Evolutionary conservation across 2,888 invertebrate genomes (phyloP).

Genomic region (Meloe dianella): DNA sequence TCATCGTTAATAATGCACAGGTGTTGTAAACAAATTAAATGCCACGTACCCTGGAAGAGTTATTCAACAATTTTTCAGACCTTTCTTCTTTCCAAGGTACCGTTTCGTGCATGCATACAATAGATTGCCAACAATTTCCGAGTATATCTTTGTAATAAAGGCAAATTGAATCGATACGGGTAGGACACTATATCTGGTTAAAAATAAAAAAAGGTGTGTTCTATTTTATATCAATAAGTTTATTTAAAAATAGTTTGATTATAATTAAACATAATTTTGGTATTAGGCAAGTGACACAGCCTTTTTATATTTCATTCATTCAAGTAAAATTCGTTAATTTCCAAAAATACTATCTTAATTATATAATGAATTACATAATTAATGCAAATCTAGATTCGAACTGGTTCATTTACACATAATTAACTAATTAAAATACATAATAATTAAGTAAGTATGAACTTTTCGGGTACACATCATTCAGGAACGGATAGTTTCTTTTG

Average conservation of each 20-base stretch:
- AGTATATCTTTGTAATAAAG: no score
- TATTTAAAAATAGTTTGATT: constrained; percentile 1
- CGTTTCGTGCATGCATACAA: no score
- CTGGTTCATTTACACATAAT: not conserved
- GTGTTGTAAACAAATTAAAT: constrained; percentile 81
- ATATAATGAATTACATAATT: not conserved
- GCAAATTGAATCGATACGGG: no score
- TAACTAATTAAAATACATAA: not conserved
- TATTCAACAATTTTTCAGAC: no score
- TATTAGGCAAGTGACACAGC: constrained; percentile 3
- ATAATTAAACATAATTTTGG: constrained; percentile 13
- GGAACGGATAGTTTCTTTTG: constrained; percentile 16
- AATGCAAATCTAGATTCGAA: not conserved
- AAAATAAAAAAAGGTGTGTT: not conserved
- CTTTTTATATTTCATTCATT: not conserved
- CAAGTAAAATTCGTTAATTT: not conserved
- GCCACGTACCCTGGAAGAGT: no score
- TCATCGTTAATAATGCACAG: constrained; percentile 73
- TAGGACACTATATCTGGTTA: not conserved
- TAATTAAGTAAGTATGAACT: not conserved
- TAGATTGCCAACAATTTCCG: no score
- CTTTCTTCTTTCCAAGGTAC: no score
- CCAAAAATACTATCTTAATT: not conserved
- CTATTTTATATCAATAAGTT: not conserved
- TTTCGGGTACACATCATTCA: no score